These are phyloP conservation scores for Apocrypta bakeri DNA, from an alignment of 1,140 invertebrate genomes.

Conservation along the genomic window DNA sequence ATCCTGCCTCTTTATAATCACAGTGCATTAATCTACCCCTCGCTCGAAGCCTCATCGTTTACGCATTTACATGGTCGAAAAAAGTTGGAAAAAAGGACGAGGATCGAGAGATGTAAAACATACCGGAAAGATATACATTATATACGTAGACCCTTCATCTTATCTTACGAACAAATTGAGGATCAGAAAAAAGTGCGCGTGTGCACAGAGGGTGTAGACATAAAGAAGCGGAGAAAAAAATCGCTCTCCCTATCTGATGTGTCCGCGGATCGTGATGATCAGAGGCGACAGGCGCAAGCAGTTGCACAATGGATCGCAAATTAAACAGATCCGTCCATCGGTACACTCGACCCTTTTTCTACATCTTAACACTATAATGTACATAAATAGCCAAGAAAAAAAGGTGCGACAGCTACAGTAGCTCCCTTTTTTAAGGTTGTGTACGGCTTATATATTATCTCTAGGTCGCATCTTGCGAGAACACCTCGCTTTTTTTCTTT, in stretches of 20 bases:
- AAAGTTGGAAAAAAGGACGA: not conserved
- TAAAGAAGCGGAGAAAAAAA: slow-evolving; percentile 1
- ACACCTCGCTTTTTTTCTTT: slow-evolving; percentile 20
- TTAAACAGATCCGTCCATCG: slow-evolving; percentile 44
- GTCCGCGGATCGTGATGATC: slow-evolving; percentile 23
- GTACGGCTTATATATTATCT: not conserved
- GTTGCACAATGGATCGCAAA: slow-evolving; percentile 32
- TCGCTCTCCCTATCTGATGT: slow-evolving; percentile 19
- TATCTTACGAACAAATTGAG: slow-evolving; percentile 25
- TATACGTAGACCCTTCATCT: not conserved
- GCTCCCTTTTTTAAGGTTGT: not conserved
- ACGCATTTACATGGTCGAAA: not conserved
- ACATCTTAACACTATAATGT: not conserved
- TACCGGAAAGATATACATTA: slow-evolving; percentile 24
- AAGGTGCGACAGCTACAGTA: not conserved
- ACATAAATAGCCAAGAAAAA: slow-evolving; percentile 7
- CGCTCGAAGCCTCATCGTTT: not conserved
- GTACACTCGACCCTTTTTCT: slow-evolving; percentile 19
- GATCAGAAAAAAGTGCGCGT: not conserved
- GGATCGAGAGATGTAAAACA: not conserved
- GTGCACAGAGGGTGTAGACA: not conserved
- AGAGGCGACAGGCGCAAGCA: slow-evolving; percentile 22
- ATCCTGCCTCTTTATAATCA: not conserved
- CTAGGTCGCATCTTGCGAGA: not conserved
- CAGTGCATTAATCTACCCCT: not conserved